Evolutionary conservation across 53 echinoderm and acorn worm genomes (phyloP), one percentile per base, ranked within the genome.

Genomic region (Apostichopus leukothele): DNA sequence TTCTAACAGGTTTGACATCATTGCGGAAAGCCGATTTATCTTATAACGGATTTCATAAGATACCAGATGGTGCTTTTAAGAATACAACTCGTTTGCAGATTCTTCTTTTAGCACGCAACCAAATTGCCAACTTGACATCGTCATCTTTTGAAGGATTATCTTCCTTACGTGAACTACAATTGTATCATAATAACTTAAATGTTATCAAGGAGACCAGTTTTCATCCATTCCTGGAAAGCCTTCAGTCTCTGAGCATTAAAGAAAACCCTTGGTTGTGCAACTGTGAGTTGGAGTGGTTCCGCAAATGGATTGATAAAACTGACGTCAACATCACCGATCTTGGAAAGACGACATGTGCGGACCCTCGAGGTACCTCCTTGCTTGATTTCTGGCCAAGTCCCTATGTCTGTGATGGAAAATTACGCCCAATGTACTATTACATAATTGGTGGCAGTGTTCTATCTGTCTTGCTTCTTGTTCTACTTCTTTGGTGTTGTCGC

Each of bases 271-370:
- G 94, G 68, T 92, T 93, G 20, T 97, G 97, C 71, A 91, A 89
- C 51, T 97, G 97, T 78, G 87, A 94, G 16, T 88, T 95, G 61
- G 92, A 93, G 54, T 97, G 97, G 97, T 95, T 97, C 87, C 90
- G 97, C 7, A 85, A 95, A 53, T 97, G 95, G 95, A 90, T 95
- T 5, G 90, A 97, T 16, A 67, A 89, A 4, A 95, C 97, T 54
- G 60, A 89, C 4, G 91, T 90, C 1, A 23, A 10, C 6, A 78
- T 97, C 7, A 50, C 75, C 0, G 95, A 95, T 67, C 79, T 87
- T 4, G 83, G 76, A 53, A 67, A 79, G 27, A 90, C 83, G 76
- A 20, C 50, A 73, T 97, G 97, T 75, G 88, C 66, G 20, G 94
- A 95, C 8, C 97, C 95, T 1, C 75, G 52, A 5, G 92, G 52